Evolutionary conservation across 2,797 vertebrate genomes (phyloP), one percentile per base, ranked within the genome.

Genomic region (Trachurus trachurus): DNA sequence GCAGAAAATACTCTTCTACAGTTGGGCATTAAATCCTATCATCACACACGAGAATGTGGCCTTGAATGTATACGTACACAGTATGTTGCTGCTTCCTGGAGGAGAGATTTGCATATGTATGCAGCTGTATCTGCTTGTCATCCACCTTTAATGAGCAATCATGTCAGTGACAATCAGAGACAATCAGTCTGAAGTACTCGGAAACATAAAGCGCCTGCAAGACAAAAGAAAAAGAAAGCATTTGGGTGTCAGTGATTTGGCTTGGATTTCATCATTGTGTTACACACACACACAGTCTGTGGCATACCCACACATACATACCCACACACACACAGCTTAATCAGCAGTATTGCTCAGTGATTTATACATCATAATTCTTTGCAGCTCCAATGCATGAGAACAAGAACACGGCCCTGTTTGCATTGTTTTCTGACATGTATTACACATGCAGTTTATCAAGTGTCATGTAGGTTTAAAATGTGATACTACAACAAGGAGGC

Each of bases 211-310:
- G 56, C 2, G 8, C 4, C 21, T 44, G 53, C 8, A 71, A 54
- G 49, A 66, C 26, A 63, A 44, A 66, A 29, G 15, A 40, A 62
- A 39, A 15, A n/a, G 49, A 21, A 39, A 61, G 29, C 47, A 50
- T 47, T 9, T n/a, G 19, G 19, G 26, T 42, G 54, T 31, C 53
- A 15, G 11, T 61, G 47, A 42, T 47, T 58, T 42, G 61, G 54
- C n/a, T 53, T 34, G 19, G 21, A 52, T 74, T 65, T 15, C 45
- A 56, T 76, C 66, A 77, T 62, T 54, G 64, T 59, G 56, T 52
- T 63, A 58, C 53, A 26, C 53, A 56, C 71, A 64, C 42, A 53
- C n/a, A 44, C n/a, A n/a, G n/a, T 1, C 21, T 66, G 34, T 44
- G 11, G 10, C 70, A 57, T 42, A 21, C 49, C 44, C 70, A 63